Conservation (phyloP, 2,888 invertebrate genomes). For the Hypsopygia costalis region DNA sequence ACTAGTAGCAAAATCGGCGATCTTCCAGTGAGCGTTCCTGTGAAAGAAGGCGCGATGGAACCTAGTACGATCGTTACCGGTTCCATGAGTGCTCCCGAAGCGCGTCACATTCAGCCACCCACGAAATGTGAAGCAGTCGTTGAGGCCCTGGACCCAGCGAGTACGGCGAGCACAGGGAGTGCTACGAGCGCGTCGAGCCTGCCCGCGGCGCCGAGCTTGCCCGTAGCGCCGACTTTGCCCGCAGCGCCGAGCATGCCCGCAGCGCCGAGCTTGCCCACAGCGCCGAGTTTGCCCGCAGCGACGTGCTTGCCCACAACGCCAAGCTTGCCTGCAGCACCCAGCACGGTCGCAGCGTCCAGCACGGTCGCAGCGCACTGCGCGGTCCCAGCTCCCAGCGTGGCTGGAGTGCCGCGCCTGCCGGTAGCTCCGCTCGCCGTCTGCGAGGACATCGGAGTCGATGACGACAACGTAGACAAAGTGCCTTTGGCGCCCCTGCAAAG, state of each 20-base stretch:
- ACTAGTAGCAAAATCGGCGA: conserved; percentile 38
- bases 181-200: conserved; percentile 7
- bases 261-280: conserved; percentile 12
- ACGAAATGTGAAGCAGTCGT: background rate
- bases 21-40: conserved; percentile 32
- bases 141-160: background rate
- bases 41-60: conserved; percentile 18
- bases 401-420: conserved; percentile 42
- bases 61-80: conserved; percentile 44
- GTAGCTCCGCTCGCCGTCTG: conserved; percentile 85
- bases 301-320: conserved; percentile 12
- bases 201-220: conserved; percentile 11
- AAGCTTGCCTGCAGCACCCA: conserved; percentile 13
- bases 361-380: conserved; percentile 12
- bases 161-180: conserved; percentile 14
- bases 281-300: conserved; percentile 12
- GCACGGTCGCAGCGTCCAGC: conserved; percentile 12
- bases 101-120: background rate
- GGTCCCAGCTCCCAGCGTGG: conserved; percentile 12
- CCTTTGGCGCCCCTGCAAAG: conserved; percentile 61
- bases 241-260: conserved; percentile 13
- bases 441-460: conserved; percentile 85
- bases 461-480: conserved; percentile 81
- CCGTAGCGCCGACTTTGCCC: conserved; percentile 12
- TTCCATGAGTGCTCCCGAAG: conserved; percentile 39